Conservation (phyloP, 2,797 vertebrate genomes). For the Danio kyathit region DNA sequence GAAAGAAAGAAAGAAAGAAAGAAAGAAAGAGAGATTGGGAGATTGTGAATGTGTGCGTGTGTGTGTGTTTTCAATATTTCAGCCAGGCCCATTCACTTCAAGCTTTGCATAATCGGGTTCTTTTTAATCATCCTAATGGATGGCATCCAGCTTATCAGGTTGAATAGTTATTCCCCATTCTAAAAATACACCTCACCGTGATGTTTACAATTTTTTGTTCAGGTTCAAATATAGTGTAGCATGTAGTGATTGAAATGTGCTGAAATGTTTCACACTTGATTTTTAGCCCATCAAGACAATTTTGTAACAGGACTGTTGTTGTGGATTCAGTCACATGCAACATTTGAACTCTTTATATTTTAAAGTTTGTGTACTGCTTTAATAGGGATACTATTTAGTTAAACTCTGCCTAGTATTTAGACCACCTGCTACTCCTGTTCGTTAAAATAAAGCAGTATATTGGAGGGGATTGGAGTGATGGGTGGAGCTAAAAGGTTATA, state of each 20-base stretch:
- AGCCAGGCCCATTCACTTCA: constrained; percentile 4
- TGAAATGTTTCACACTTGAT: not conserved
- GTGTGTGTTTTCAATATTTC: constrained; percentile 2
- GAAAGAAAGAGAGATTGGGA: not conserved
- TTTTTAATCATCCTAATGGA: constrained; percentile 55
- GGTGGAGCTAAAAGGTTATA: constrained; percentile 32
- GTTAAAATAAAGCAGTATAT: constrained; percentile 29
- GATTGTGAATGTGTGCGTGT: not conserved
- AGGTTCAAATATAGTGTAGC: not conserved
- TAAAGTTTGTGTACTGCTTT: not conserved
- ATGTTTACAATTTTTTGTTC: not conserved
- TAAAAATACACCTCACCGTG: constrained; percentile 13
- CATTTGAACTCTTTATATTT: not conserved
- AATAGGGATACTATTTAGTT: not conserved
- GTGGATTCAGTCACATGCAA: not conserved
- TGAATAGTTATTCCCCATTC: constrained; percentile 7
- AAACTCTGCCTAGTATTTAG: not conserved
- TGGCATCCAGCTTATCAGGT: constrained; percentile 28
- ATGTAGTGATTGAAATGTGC: not conserved
- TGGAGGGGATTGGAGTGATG: constrained; percentile 9
- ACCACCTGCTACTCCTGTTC: not conserved
- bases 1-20: not conserved
- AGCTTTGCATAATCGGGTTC: constrained; percentile 16
- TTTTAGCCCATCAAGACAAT: not conserved
- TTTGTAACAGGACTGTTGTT: not conserved